Percentiles rank a stretch among this genome's conserved stretches.
Conservation (phyloP, 2,888 invertebrate species). For the Cistogaster globosa region DNA sequence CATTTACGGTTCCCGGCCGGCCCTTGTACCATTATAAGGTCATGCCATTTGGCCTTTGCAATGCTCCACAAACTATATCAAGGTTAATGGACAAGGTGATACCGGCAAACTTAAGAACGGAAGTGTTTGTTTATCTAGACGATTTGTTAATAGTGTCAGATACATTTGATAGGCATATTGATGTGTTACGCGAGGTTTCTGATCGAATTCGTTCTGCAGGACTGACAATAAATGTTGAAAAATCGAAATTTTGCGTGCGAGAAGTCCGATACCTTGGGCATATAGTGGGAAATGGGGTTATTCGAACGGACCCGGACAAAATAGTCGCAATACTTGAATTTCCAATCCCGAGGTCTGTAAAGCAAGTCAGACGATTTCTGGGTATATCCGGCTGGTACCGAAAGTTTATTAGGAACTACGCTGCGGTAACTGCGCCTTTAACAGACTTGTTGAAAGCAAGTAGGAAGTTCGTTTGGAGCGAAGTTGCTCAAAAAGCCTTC, state of each 20-base stretch:
- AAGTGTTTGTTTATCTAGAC: slow-evolving; percentile 3
- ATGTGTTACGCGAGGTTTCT: slow-evolving; percentile 20
- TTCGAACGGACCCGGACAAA: background rate
- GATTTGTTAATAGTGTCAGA: slow-evolving; percentile 2
- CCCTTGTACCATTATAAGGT: background rate
- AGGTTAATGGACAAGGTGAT: slow-evolving; percentile 27
- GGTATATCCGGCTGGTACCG: slow-evolving; percentile 5
- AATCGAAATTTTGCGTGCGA: slow-evolving; percentile 41
- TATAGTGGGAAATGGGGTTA: background rate
- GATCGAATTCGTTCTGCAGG: slow-evolving; percentile 31
- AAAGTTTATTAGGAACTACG: slow-evolving; percentile 25
- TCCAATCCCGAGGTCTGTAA: slow-evolving; percentile 37
- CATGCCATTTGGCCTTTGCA: background rate
- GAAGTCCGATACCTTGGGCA: slow-evolving; percentile 11
- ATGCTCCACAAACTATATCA: background rate
- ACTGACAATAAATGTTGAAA: slow-evolving; percentile 24
- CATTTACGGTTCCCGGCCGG: too few species aligned
- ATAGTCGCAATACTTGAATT: slow-evolving; percentile 27
- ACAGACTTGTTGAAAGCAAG: slow-evolving; percentile 56
- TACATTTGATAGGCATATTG: slow-evolving; percentile 22
- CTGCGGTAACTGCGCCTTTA: slow-evolving; percentile 37
- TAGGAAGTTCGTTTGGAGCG: slow-evolving; percentile 39
- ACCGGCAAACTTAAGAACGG: slow-evolving; percentile 10
- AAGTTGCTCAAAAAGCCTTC: slow-evolving; percentile 21
- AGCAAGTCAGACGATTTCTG: slow-evolving; percentile 60